Evolutionary conservation across 2,113 vertebrate species (phyloP).

Genomic region (Psilopsiagon aurifrons): DNA sequence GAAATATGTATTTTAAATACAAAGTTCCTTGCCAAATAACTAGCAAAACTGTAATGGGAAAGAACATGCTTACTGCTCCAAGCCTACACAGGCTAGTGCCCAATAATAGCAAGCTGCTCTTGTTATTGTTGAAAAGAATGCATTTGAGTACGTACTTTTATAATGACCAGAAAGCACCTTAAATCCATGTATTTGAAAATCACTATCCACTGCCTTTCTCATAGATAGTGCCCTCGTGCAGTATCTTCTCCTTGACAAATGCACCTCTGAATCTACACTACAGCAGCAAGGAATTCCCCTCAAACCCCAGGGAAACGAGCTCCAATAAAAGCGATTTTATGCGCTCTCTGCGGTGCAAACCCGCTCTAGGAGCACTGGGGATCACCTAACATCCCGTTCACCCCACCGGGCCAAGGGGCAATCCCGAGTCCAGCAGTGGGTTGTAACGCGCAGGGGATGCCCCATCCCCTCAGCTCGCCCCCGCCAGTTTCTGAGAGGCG

Average conservation of each 20-base stretch:
- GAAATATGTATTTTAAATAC: neutral
- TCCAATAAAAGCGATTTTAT: neutral
- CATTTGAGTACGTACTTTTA: neutral
- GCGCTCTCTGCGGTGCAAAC: neutral
- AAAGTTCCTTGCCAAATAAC: neutral
- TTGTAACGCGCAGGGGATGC: rapidly evolving
- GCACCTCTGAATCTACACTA: neutral
- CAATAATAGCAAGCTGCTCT: neutral
- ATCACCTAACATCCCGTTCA: neutral
- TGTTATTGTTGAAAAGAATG: neutral
- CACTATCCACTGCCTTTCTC: neutral
- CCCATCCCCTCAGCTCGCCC: neutral
- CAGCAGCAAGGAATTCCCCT: neutral
- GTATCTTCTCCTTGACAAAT: neutral
- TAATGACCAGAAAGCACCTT: neutral
- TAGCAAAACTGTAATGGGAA: neutral
- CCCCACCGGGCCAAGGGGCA: neutral
- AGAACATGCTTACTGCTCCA: neutral
- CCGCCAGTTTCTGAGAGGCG: rapidly evolving
- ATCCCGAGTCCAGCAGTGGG: too few species aligned
- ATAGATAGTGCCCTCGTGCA: too few species aligned
- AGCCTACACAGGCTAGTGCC: too few species aligned
- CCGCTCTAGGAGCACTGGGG: too few species aligned
- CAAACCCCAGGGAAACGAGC: rapidly evolving
- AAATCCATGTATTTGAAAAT: neutral